Evolutionary conservation across 2,113 vertebrate species (phyloP).

Genomic region (Craseonycteris thonglongyai): DNA sequence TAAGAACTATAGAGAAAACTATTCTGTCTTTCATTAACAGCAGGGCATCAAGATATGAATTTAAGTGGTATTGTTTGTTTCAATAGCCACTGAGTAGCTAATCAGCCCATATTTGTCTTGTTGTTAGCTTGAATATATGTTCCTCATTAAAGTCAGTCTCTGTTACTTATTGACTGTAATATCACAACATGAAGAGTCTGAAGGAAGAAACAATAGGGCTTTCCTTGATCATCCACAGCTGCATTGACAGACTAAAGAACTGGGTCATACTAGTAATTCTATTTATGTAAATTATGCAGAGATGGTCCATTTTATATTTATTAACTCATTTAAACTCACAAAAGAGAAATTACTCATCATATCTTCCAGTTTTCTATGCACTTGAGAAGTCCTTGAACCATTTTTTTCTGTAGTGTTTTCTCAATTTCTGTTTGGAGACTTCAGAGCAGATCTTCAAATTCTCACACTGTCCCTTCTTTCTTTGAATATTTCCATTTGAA

Average conservation of each 20-base stretch:
- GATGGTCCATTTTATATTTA: not conserved
- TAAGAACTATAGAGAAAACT: not conserved
- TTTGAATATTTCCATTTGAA: not conserved
- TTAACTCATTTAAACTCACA: not conserved
- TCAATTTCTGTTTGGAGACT: not conserved
- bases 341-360: not conserved
- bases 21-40: not conserved
- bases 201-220: not conserved
- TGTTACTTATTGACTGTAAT: not conserved
- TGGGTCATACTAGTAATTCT: not conserved
- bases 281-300: not conserved
- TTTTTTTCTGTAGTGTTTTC: not conserved
- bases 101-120: not conserved
- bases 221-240: not conserved
- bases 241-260: not conserved
- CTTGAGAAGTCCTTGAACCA: not conserved
- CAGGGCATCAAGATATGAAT: not conserved
- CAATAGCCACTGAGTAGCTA: not conserved
- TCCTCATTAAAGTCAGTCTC: not conserved
- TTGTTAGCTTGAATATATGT: not conserved
- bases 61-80: not conserved
- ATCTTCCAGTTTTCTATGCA: not conserved
- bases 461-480: not conserved
- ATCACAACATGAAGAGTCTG: not conserved
- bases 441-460: not conserved